Conservation (phyloP, 2,113 vertebrate genomes). For the Cygnus atratus region DNA sequence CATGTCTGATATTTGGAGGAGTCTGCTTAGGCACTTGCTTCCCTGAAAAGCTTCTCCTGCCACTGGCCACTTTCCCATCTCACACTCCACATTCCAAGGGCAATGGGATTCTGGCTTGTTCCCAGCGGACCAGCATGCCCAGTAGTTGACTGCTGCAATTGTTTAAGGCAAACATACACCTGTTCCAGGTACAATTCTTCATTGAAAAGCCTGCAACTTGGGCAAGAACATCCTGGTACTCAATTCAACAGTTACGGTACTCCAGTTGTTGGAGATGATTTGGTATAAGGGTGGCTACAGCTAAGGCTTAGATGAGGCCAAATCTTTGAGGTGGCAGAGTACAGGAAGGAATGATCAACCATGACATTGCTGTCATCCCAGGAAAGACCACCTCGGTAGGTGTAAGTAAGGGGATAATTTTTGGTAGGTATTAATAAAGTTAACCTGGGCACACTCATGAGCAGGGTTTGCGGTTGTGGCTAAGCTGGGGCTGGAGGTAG, state of each 20-base stretch:
- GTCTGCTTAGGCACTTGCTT: background rate
- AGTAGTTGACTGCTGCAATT: background rate
- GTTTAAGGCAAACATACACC: background rate
- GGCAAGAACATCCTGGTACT: background rate
- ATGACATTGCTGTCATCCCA: background rate
- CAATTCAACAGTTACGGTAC: accelerated
- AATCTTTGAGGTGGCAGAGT: background rate
- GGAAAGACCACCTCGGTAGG: background rate
- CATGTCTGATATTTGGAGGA: background rate
- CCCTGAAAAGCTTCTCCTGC: background rate
- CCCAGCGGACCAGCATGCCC: accelerated
- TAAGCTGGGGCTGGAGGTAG: background rate
- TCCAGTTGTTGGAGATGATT: background rate
- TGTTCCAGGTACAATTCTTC: background rate
- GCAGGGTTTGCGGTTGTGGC: accelerated
- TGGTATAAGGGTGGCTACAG: background rate
- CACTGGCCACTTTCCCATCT: background rate
- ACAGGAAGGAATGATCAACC: background rate
- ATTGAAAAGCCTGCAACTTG: background rate
- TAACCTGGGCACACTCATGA: background rate
- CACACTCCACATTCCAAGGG: background rate
- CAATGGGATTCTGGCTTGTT: background rate
- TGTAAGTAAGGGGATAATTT: background rate
- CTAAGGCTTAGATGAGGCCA: background rate
- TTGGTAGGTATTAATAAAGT: background rate